Percentiles rank a stretch among this genome's conserved stretches.
phyloP scores from a whole-genome alignment of 2,888 invertebrate species.

The Hyles lineata region DNA sequence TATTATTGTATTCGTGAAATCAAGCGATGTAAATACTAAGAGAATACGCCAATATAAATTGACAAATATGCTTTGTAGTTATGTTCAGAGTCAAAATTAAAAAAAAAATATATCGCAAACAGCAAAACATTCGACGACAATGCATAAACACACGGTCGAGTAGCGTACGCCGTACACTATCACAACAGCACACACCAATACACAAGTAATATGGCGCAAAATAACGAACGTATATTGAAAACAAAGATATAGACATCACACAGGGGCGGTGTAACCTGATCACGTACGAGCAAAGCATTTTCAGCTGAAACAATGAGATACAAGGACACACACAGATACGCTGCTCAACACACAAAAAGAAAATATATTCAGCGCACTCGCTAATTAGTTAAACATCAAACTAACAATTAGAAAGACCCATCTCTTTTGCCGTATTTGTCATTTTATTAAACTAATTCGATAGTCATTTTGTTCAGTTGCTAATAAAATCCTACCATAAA shows the following conservation, averaged over 20 bases:
- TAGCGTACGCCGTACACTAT: background rate
- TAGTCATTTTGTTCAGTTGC: too few species aligned
- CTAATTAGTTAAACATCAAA: background rate
- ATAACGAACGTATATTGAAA: background rate
- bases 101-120: slow-evolving; percentile 10
- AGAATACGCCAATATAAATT: too few species aligned
- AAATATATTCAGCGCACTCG: slow-evolving; percentile 14
- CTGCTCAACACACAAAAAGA: slow-evolving; percentile 29
- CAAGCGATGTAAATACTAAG: background rate
- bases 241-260: slow-evolving; percentile 11
- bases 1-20: background rate
- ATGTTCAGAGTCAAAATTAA: background rate
- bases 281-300: slow-evolving; percentile 35
- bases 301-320: slow-evolving; percentile 42
- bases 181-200: background rate
- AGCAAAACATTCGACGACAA: background rate
- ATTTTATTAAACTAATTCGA: background rate
- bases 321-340: slow-evolving; percentile 35
- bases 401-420: background rate
- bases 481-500: too few species aligned
- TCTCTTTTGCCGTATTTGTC: background rate
- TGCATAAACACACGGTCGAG: background rate
- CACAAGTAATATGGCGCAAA: slow-evolving; percentile 1
- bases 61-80: background rate
- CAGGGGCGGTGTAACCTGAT: slow-evolving; percentile 2